phyloP scores from a whole-genome alignment of 2,113 vertebrate genomes.

The Morone chrysops region DNA sequence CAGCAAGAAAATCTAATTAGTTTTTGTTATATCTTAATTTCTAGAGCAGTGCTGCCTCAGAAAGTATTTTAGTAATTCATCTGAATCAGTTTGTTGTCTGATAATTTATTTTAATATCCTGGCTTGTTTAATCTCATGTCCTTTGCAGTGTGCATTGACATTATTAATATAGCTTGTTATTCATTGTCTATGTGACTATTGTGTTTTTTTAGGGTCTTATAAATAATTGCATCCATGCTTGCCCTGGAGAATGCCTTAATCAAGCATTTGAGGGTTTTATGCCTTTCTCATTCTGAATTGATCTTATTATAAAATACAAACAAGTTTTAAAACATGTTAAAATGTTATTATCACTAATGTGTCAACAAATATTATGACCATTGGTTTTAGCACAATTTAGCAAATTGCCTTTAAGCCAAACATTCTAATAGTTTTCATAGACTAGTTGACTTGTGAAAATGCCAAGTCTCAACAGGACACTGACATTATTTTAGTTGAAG shows the following conservation, averaged over 20 bases:
- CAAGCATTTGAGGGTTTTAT: neutral
- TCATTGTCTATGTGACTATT: neutral
- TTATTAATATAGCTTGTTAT: neutral
- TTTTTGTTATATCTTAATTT: neutral
- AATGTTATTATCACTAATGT: neutral
- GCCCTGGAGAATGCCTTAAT: neutral
- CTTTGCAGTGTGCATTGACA: neutral
- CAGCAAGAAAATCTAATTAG: neutral
- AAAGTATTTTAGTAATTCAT: too few species aligned
- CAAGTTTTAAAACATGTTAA: neutral
- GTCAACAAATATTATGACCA: neutral
- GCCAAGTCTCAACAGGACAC: constrained; percentile 55
- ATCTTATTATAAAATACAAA: neutral
- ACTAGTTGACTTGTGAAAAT: constrained; percentile 54
- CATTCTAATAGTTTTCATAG: constrained; percentile 4
- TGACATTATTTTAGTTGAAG: constrained; percentile 41
- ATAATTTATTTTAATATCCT: neutral
- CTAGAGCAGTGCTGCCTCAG: too few species aligned
- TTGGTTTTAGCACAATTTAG: neutral
- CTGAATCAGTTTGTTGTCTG: neutral
- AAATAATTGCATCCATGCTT: neutral
- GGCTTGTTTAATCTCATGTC: neutral
- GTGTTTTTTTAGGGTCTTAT: neutral
- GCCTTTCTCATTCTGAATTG: neutral
- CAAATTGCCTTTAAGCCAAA: constrained; percentile 22